Evolutionary conservation across 2,888 invertebrate species (phyloP).

Genomic region (Drosophila neonasuta): DNA sequence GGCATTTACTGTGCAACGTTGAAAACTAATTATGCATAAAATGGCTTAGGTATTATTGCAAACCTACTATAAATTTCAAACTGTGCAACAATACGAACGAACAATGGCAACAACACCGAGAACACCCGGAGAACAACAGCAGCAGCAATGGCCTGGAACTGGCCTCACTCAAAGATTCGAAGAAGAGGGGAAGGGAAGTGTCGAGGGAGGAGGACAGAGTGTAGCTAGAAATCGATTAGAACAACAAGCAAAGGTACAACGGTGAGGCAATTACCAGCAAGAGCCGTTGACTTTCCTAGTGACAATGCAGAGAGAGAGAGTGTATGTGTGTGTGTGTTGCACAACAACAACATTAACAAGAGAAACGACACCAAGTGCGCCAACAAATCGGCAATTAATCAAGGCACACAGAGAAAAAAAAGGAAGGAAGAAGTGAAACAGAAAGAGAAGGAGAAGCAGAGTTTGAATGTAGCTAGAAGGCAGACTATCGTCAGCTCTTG

Average conservation of each 20-base stretch:
- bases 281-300: conserved; percentile 60
- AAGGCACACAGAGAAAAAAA: conserved; percentile 31
- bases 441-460: neutral
- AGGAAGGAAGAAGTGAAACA: conserved; percentile 11
- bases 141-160: conserved; percentile 41
- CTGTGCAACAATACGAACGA: conserved; percentile 65
- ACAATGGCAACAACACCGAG: conserved; percentile 48
- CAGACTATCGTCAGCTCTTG: too few species aligned
- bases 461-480: neutral
- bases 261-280: conserved; percentile 72
- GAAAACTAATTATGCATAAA: conserved; percentile 78
- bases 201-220: neutral
- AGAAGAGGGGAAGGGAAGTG: neutral
- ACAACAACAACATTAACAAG: conserved; percentile 39
- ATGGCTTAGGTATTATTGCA: conserved; percentile 74
- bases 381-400: conserved; percentile 78
- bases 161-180: neutral
- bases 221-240: conserved; percentile 71
- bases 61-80: conserved; percentile 74
- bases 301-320: conserved; percentile 49
- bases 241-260: conserved; percentile 74
- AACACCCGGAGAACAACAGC: conserved; percentile 28
- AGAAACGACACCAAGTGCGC: conserved; percentile 62
- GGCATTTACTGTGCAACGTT: conserved; percentile 68
- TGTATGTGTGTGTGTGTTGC: conserved; percentile 18